These are phyloP conservation scores for Hyppa rectilinea DNA, from an alignment of 2,888 invertebrate species.

Conservation along the genomic window DNA sequence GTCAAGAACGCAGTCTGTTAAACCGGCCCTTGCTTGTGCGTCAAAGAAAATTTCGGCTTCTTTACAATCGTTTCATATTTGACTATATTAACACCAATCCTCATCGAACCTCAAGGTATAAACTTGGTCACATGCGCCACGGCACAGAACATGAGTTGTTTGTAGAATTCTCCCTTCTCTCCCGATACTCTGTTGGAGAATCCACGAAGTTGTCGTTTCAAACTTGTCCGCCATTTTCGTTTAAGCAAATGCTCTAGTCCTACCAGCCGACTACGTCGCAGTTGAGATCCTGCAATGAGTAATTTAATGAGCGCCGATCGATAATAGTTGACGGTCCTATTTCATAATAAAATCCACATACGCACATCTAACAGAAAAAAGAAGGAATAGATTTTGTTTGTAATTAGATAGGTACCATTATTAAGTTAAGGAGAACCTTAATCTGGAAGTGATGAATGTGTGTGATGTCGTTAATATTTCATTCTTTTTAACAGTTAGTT, in stretches of 20 bases:
- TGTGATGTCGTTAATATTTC: too few species aligned
- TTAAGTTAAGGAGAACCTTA: too few species aligned
- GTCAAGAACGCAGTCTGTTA: conserved; percentile 6
- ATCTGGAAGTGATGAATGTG: too few species aligned
- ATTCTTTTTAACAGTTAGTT: too few species aligned
- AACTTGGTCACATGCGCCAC: conserved; percentile 95
- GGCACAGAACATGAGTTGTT: conserved; percentile 96
- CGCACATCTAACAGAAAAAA: background rate
- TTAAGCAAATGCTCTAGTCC: conserved; percentile 96
- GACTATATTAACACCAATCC: background rate
- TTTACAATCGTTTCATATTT: background rate
- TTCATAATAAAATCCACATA: background rate
- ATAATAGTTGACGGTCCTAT: background rate
- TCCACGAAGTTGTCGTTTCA: conserved; percentile 94
- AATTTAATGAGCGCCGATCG: background rate
- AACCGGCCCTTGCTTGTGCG: background rate
- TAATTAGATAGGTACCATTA: background rate
- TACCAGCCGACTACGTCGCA: conserved; percentile 94
- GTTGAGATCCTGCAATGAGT: background rate
- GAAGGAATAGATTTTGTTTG: background rate
- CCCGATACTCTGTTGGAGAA: conserved; percentile 90
- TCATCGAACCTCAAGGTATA: conserved; percentile 90
- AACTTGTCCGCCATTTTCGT: conserved; percentile 94
- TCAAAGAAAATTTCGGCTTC: conserved; percentile 9
- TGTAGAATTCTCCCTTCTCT: conserved; percentile 93